phyloP scores from a whole-genome alignment of 1,140 invertebrate species.

The Drosophila mojavensis region DNA sequence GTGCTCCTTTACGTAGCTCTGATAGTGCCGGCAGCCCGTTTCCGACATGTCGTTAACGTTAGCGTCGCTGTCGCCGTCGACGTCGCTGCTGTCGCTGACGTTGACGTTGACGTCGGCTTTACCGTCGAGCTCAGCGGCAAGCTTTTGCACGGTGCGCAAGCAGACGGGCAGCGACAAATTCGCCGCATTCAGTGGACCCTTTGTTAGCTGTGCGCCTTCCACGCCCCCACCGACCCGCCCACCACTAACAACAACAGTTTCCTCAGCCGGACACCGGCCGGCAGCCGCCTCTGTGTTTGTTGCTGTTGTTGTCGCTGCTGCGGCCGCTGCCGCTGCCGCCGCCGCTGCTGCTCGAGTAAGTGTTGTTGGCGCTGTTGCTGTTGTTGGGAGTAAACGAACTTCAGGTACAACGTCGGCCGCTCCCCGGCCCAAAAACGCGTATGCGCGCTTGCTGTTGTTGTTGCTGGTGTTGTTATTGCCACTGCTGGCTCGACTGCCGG shows the following conservation, averaged over 20 bases:
- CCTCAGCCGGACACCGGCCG: slow-evolving; percentile 50
- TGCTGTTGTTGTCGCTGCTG: slow-evolving; percentile 6
- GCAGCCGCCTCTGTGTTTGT: slow-evolving; percentile 31
- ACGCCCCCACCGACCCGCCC: slow-evolving; percentile 38
- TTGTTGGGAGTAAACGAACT: slow-evolving; percentile 33
- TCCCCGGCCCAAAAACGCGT: slow-evolving; percentile 64
- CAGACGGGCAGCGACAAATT: slow-evolving; percentile 52
- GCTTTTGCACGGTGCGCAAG: slow-evolving; percentile 70
- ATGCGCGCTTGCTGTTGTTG: slow-evolving; percentile 38
- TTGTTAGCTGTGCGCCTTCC: slow-evolving; percentile 59
- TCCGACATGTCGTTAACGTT: slow-evolving; percentile 82
- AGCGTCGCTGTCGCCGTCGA: background rate
- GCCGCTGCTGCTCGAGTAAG: slow-evolving; percentile 8
- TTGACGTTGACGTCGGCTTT: slow-evolving; percentile 3
- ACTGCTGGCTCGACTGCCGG: slow-evolving; percentile 17
- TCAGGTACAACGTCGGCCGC: slow-evolving; percentile 64
- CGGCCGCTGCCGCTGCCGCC: slow-evolving; percentile 16
- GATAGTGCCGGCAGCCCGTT: slow-evolving; percentile 82
- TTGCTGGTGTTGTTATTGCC: background rate
- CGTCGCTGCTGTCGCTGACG: slow-evolving; percentile 10
- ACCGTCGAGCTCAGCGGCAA: slow-evolving; percentile 46
- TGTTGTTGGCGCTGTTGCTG: slow-evolving; percentile 8
- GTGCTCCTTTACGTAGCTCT: slow-evolving; percentile 83
- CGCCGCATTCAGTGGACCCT: slow-evolving; percentile 58
- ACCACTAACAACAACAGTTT: slow-evolving; percentile 61